Base-by-base conservation (phyloP, 2,113 vertebrate genomes). In the Ellobius talpinus region DNA sequence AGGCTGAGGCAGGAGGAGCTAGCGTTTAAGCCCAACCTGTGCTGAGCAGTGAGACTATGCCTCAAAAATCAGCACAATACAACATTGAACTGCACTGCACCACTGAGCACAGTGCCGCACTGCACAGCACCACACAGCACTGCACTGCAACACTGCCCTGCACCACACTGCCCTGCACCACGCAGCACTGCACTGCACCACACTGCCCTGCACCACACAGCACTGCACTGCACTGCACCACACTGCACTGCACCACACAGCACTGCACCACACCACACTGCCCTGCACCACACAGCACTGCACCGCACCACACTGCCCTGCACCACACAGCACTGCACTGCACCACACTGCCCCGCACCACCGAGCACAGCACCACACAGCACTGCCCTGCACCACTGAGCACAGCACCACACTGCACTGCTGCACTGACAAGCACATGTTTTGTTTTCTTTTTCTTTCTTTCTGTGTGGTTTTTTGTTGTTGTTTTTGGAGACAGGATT, bases 271-370 rank as follows among this genome's bases (percentile, higher is more conserved):
- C 68, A 70, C 33, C 1, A 13, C 13, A 70, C 33, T 1, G 0
- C 66, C 42, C 73, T 6, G 73, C 39, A 12, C 23, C 2, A 2
- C 33, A 14, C 66, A 0, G 31, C 66, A 66, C 65, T 3, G 11
- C 29, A 68, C 66, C 0, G 29, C 65, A 33, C 68, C 1, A 4
- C 68, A 68, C 29, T 4, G 26, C 29, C 29, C 65, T 13, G 29
- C 66, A 36, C 33, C 0, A 0, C 13, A 70, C 68, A 0, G 14
- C 31, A 36, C 68, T 3, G 14, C 16, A 72, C 36, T 1, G 1
- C 68, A n/a, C 16, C 0, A 1, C n/a, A 39, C 72, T 0, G 7
- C 36, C 3, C n/a, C 0, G 8, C 36, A n/a, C 36, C 17, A 3
- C 70, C n/a, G 17, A 7, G 1, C 66, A 70, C 66, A 12, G 65